Conservation (phyloP, 2,113 vertebrate species). For the Microcebus jonahi region DNA sequence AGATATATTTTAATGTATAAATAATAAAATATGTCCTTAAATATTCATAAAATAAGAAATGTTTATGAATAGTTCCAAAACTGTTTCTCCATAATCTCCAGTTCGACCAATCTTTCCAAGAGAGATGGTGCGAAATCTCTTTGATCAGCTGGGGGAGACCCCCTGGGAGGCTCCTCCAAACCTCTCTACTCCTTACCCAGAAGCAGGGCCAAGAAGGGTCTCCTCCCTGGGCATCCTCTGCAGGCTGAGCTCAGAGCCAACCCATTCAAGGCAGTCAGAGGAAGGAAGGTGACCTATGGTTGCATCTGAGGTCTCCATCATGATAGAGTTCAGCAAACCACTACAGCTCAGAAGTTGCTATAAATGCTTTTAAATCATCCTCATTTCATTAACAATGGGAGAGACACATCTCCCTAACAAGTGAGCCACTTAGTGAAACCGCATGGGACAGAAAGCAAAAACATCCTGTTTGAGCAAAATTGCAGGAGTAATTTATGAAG, state of each 20-base stretch:
- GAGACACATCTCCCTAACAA: not conserved
- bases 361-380: not conserved
- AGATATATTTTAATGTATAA: not conserved
- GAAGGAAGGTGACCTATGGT: not conserved
- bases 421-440: not conserved
- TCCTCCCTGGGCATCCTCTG: fast-evolving
- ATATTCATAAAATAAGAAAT: not conserved
- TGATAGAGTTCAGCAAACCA: not conserved
- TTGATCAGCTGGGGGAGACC: not conserved
- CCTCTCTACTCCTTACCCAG: no score
- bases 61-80: not conserved
- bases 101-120: not conserved
- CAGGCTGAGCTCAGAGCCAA: not conserved
- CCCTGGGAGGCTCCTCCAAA: not conserved
- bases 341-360: not conserved
- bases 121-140: not conserved
- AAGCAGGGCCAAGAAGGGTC: not conserved
- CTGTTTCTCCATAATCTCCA: not conserved
- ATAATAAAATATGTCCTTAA: not conserved
- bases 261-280: not conserved
- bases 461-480: constrained; percentile 12
- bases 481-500: constrained; percentile 54
- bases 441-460: not conserved
- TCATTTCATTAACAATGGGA: not conserved
- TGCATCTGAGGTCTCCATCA: not conserved